Evolutionary conservation across 1,140 invertebrate species (phyloP).

Genomic region (Lucilia cuprina): DNA sequence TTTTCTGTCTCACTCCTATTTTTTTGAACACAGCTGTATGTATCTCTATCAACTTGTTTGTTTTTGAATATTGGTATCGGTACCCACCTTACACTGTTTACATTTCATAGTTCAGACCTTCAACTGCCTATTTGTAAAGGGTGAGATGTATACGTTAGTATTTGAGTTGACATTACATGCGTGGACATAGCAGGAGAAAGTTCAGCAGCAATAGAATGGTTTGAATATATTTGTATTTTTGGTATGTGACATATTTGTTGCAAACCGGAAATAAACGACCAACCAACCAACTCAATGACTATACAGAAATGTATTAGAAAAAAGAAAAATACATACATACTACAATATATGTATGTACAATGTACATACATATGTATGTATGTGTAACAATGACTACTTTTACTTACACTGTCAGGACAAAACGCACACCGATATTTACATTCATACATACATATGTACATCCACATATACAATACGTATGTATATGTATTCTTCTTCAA

Average conservation of each 20-base stretch:
- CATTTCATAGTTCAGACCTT: not conserved
- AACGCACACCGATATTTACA: not conserved
- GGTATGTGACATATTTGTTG: conserved; percentile 41
- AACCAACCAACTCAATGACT: not conserved
- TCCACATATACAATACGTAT: not conserved
- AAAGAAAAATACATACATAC: not conserved
- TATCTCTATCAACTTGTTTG: not conserved
- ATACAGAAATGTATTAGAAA: not conserved
- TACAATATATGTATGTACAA: too few species aligned
- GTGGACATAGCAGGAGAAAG: conserved; percentile 17
- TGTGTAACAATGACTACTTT: not conserved
- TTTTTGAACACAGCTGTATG: too few species aligned
- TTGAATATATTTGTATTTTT: conserved; percentile 21
- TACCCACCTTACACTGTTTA: not conserved
- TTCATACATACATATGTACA: not conserved
- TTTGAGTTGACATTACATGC: conserved; percentile 14
- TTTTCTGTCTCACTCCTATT: too few species aligned
- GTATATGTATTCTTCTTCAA: conserved; percentile 14
- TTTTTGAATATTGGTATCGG: not conserved
- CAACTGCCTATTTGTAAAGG: not conserved
- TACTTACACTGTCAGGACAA: too few species aligned
- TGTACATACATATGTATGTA: not conserved
- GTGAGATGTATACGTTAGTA: conserved; percentile 12
- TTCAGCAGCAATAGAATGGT: not conserved
- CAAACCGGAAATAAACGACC: conserved; percentile 34